Evolutionary conservation across 2,113 vertebrate species (phyloP), one percentile per base, ranked within the genome.

Genomic region (Amphiprion ocellaris): DNA sequence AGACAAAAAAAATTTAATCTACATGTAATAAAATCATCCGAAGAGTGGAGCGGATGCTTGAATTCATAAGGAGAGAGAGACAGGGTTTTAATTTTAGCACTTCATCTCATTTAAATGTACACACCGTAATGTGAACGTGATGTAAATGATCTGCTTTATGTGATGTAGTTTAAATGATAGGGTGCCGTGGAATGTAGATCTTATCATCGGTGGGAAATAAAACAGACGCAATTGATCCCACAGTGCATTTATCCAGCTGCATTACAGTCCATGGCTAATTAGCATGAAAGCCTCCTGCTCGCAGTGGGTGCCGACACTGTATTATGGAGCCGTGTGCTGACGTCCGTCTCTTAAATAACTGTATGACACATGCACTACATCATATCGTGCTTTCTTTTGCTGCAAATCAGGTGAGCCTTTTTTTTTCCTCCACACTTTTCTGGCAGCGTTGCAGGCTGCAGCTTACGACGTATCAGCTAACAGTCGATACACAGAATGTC

Each of bases 241-340:
- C 28, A 41, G 53, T 49, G 62, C 64, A 46, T 78, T 73, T 68
- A 66, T 59, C 23, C 65, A 30, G 69, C 76, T 28, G 67, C 53
- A 69, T 66, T 64, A 77, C 70, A n/a, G 46, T 61, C 56, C 54
- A 37, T 10, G 19, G 47, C 71, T 87, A 77, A 89, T 88, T 82
- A 85, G 21, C 68, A 62, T 69, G 61, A 85, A 83, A 84, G 81
- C 65, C 65, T 66, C 11, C 8, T 67, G 69, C 70, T 64, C 4
- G 3, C 26, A 26, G 26, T 26, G 26, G 26, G 26, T 26, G 26
- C 26, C 2, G 26, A 26, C 26, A 26, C 26, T 26, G 26, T 26
- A 26, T 3, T 26, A 26, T 26, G 26, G 26, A 26, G 26, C 26
- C 26, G 26, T 26, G 26, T 26, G 26, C 26, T 26, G 26, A 26